A percentile compares a stretch with the other conserved stretches of the same genome.
Conservation (phyloP, 2,888 invertebrate species). For the Melieria omissa region DNA sequence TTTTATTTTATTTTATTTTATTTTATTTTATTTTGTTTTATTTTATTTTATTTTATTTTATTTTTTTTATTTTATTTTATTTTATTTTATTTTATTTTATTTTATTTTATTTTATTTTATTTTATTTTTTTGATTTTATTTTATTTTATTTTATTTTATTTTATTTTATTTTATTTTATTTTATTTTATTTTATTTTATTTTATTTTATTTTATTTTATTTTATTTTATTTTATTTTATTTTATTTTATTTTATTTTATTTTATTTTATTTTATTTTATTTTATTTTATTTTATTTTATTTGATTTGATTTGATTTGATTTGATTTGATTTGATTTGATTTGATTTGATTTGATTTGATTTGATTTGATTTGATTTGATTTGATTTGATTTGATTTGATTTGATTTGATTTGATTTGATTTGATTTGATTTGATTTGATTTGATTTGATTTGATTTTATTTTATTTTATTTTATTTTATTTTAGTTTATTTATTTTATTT, state of each 20-base stretch:
- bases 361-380: not conserved
- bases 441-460: not conserved
- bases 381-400: not conserved
- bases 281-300: too few species aligned
- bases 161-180: not conserved
- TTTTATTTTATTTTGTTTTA: not conserved
- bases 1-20: not conserved
- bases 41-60: not conserved
- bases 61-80: not conserved
- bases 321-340: not conserved
- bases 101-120: not conserved
- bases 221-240: not conserved
- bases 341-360: not conserved
- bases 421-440: not conserved
- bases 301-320: too few species aligned
- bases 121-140: not conserved
- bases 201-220: not conserved
- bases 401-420: not conserved
- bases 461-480: not conserved
- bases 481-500: not conserved
- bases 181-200: not conserved
- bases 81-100: not conserved
- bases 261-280: too few species aligned
- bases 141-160: not conserved
- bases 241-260: conserved; percentile 1